A percentile compares a stretch with the other conserved stretches of the same genome.
Conservation (phyloP, 2,113 vertebrate genomes). For the Eptesicus fuscus region DNA sequence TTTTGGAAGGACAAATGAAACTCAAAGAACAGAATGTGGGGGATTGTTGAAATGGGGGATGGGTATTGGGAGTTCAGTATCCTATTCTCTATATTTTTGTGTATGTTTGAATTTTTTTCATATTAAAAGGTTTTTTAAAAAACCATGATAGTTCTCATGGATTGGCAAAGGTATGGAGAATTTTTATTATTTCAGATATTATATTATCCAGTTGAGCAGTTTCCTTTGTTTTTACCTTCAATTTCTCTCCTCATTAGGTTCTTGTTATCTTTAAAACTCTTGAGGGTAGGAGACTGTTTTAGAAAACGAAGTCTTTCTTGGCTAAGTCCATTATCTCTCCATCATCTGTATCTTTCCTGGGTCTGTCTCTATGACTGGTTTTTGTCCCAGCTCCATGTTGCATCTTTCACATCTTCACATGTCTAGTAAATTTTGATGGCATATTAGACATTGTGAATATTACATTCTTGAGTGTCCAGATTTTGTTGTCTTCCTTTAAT, state of each 20-base stretch:
- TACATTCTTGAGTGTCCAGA: not conserved
- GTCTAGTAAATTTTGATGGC: not conserved
- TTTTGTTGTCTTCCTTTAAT: not conserved
- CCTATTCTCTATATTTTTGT: not conserved
- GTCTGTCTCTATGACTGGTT: not conserved
- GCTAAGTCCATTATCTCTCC: not conserved
- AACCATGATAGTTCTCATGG: not conserved
- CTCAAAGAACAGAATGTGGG: not conserved
- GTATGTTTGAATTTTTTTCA: not conserved
- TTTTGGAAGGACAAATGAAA: not conserved
- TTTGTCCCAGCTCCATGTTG: accelerated
- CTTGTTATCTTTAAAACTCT: not conserved
- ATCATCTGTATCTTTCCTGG: not conserved
- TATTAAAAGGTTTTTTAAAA: not conserved
- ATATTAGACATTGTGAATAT: too few species aligned
- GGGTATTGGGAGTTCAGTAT: too few species aligned
- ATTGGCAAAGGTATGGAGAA: not conserved
- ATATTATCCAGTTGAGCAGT: not conserved
- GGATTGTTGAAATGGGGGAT: too few species aligned
- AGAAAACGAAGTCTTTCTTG: not conserved
- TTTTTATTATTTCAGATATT: not conserved
- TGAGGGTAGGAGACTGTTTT: not conserved
- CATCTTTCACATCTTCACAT: accelerated
- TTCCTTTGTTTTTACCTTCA: not conserved
- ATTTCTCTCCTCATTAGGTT: not conserved